Conservation (phyloP, 2,113 vertebrate species). For the Eubucco bourcierii region DNA sequence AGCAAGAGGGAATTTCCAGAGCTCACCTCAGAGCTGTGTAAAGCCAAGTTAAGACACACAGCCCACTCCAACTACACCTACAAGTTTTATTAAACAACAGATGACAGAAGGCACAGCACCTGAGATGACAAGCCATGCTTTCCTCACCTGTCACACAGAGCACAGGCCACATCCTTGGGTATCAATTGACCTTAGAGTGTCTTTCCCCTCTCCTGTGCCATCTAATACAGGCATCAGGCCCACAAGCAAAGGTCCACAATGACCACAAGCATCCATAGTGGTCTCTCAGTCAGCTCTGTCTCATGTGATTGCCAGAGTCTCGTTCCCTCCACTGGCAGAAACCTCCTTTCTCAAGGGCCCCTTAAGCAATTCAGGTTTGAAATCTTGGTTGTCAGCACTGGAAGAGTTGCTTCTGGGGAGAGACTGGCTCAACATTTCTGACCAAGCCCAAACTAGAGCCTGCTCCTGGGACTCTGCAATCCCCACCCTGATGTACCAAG, state of each 20-base stretch:
- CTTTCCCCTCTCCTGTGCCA: background rate
- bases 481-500: background rate
- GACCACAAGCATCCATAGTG: background rate
- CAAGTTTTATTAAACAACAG: background rate
- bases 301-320: background rate
- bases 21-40: background rate
- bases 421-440: background rate
- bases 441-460: background rate
- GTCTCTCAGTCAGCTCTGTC: background rate
- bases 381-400: background rate
- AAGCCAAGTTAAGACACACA: background rate
- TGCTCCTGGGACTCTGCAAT: background rate
- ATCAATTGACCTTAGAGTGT: fast-evolving
- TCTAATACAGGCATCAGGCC: background rate
- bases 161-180: fast-evolving
- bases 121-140: background rate
- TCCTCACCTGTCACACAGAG: background rate
- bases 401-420: background rate
- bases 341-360: background rate
- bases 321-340: background rate
- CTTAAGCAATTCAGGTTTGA: background rate
- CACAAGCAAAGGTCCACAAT: background rate
- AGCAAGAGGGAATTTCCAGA: constrained; percentile 59
- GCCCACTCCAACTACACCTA: background rate
- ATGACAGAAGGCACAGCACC: background rate